Evolutionary conservation across 2,113 vertebrate species (phyloP).

Genomic region (Abramis brama): DNA sequence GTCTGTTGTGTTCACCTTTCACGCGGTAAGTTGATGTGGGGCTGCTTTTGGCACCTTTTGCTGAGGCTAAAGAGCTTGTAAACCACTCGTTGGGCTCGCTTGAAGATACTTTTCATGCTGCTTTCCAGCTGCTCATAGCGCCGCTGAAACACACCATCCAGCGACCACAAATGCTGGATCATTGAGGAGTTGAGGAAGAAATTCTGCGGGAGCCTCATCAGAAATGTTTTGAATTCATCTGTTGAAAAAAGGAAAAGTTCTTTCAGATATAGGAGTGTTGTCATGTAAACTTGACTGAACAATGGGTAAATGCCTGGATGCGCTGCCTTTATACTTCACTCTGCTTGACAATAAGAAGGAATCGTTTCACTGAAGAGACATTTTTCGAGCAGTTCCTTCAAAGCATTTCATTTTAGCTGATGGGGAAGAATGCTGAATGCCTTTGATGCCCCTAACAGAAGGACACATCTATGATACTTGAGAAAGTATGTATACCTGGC

Average conservation of each 20-base stretch:
- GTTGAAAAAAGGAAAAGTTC: constrained; percentile 33
- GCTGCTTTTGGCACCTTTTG: constrained; percentile 93
- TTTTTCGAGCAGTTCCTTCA: constrained; percentile 1
- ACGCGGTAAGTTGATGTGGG: constrained; percentile 85
- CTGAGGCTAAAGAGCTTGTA: constrained; percentile 96
- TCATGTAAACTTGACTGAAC: constrained; percentile 32
- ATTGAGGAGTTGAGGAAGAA: constrained; percentile 92
- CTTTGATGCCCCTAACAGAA: constrained; percentile 56
- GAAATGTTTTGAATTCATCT: constrained; percentile 97
- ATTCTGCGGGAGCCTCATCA: constrained; percentile 88
- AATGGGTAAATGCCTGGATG: constrained; percentile 4
- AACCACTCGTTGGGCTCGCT: constrained; percentile 89
- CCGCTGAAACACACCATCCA: constrained; percentile 90
- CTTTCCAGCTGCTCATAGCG: constrained; percentile 90
- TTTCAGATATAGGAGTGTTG: not conserved
- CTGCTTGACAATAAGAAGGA: not conserved
- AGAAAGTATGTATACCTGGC: constrained; percentile 57
- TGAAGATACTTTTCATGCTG: constrained; percentile 87
- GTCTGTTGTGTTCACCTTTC: constrained; percentile 80
- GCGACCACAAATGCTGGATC: constrained; percentile 92
- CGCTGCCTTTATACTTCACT: not conserved
- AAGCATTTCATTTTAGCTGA: constrained; percentile 53
- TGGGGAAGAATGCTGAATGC: constrained; percentile 44
- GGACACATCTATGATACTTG: constrained; percentile 64
- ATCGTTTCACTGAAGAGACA: constrained; percentile 1